Base-by-base conservation (phyloP, 2,113 vertebrate genomes). In the Puntigrus tetrazona region DNA sequence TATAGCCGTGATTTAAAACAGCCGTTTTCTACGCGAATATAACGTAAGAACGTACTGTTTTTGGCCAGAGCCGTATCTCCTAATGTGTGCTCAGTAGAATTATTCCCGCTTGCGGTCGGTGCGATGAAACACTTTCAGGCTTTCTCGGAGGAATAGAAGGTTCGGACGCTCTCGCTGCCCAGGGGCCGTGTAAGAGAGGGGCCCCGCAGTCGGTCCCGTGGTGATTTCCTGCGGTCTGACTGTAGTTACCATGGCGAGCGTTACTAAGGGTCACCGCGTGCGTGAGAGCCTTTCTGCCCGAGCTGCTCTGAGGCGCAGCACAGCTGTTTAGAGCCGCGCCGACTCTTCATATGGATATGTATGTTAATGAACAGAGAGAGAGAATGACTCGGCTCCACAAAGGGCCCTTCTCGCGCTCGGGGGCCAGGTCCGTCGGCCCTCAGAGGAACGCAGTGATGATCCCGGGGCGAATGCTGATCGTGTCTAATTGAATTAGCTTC, bases 301-400 rank as follows among this genome's bases (percentile, higher is more conserved):
- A 65, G 59, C 85, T 82, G 74, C 83, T 86, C 83, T 87, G 84
- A 82, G 84, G 63, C 77, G 86, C 88, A 65, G 63, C 81, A 87
- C 88, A 89, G 88, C 88, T 89, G 88, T 86, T 81, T 57, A 70
- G 72, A 82, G 57, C 76, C 45, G n/a, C 7, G 43, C 81, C 52
- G 81, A 87, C 84, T 89, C 77, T 89, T 89, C 88, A 89, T 87
- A 89, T 89, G 88, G 86, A 89, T 89, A 89, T 87, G 65, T 89
- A 89, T 89, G 88, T 86, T 86, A 89, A 89, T 89, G 82, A 88
- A 82, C 65, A 43, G 47, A 45, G 57, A 63, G 47, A 55, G 78
- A 84, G 82, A 84, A 80, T 47, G 83, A 87, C 73, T 77, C 67
- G 22, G 75, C 88, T 84, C 84, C 76, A 89, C 86, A 89, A 89